Evolutionary conservation across 2,888 invertebrate species (phyloP).

Genomic region (Polydrusus tereticollis): DNA sequence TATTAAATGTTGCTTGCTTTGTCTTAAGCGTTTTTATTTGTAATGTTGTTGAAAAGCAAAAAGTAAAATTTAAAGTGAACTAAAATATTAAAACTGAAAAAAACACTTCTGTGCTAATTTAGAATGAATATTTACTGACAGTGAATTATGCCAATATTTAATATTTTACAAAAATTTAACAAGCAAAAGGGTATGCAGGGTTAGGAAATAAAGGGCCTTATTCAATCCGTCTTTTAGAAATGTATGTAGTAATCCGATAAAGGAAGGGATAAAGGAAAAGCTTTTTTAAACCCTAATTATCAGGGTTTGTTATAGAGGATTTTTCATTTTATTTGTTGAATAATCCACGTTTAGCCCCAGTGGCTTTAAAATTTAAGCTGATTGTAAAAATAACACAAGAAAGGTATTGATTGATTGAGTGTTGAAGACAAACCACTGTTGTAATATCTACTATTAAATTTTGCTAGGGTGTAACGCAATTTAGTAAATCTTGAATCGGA

Average conservation of each 20-base stretch:
- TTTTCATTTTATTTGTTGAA: slow-evolving; percentile 8
- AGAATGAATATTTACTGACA: no score
- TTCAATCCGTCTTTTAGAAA: not conserved
- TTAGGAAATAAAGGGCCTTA: not conserved
- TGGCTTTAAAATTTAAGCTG: slow-evolving; percentile 11
- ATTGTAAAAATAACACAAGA: not conserved
- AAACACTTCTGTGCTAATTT: no score
- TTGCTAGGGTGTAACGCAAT: no score
- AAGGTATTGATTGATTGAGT: not conserved
- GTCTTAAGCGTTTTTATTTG: no score
- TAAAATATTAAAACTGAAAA: no score
- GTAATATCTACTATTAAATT: no score
- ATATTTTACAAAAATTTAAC: not conserved
- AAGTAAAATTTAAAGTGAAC: no score
- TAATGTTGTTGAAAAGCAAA: no score
- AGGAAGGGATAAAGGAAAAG: slow-evolving; percentile 6
- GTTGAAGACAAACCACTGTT: no score
- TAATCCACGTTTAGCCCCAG: not conserved
- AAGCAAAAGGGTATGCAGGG: not conserved
- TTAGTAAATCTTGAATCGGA: no score
- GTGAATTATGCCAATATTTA: no score
- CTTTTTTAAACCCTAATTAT: slow-evolving; percentile 11
- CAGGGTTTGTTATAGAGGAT: slow-evolving; percentile 8
- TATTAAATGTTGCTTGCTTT: no score
- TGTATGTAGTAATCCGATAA: slow-evolving; percentile 7